Base-by-base conservation (phyloP, 2,113 vertebrate genomes). In the Tragelaphus scriptus region DNA sequence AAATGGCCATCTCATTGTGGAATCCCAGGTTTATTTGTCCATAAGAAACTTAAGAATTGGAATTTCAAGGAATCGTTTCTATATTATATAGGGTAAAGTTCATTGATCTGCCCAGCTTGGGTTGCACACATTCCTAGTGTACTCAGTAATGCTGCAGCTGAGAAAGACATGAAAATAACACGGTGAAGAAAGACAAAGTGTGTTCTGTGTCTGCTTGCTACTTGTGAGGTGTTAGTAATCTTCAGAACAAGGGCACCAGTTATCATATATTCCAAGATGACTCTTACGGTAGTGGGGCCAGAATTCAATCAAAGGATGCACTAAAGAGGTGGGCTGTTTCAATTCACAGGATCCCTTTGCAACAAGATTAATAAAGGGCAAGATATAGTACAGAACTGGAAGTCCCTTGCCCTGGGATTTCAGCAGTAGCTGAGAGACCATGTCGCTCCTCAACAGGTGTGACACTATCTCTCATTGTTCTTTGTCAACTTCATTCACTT, bases 201-300 rank as follows among this genome's bases (percentile, higher is more conserved):
- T 32, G 28, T 32, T 81, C 47, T 81, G 30, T n/a, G 30, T 81
- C 28, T 53, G 79, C n/a, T 82, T 32, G 7, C 28, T 82, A 4
- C 49, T 23, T 19, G 17, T 53, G 25, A 5, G 80, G 30, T 53
- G 10, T 81, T 4, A 81, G 17, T 32, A 82, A 53, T 82, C 17
- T 32, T 55, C 30, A n/a, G 49, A 55, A n/a, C 17, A 55, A 53
- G 11, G 3, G 30, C 55, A 82, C 5, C 49, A 21, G 49, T 19
- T n/a, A 32, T 82, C 49, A 36, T n/a, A n/a, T 55, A 55, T 23
- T 36, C 80, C 80, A 55, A 4, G 19, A 53, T 11, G 8, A 32
- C 15, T 19, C 2, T 80, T 51, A 30, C 0, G 0, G 4, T 30
- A 30, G 26, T 49, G 49, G 49, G 12, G 17, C 80, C 30, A n/a